Base-by-base conservation (phyloP, 2,797 vertebrate species). In the Salmo trutta region DNA sequence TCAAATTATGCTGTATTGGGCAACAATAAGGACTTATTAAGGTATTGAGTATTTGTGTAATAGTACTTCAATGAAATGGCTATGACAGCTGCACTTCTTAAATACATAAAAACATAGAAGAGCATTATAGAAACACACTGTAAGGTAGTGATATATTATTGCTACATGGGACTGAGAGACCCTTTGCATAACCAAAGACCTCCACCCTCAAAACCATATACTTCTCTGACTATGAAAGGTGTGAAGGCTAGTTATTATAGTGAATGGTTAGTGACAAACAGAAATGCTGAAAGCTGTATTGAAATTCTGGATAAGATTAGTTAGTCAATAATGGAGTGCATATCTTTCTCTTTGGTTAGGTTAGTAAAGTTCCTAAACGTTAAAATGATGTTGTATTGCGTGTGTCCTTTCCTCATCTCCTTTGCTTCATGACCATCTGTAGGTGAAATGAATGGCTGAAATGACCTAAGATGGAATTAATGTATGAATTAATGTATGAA, bases 21-120 rank as follows among this genome's bases (percentile, higher is more conserved):
- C 64, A 77, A 77, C 83, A 91, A 87, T 90, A 88, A 93, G 90
- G 88, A 88, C 90, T 88, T 89, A 73, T 64, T 53, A 65, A 47
- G 41, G 41, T 84, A 80, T 84, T 87, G 88, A 81, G 82, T 85
- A 81, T 84, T 36, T 85, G 47, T 3, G 82, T 82, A 76, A 82
- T 75, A 86, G 73, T 85, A 79, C 80, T 53, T 59, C 54, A 6
- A 53, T 33, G 77, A 73, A 75, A 81, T 75, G 71, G 51, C 82
- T 86, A 87, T 78, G 12, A 87, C 52, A 87, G 76, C 83, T 80
- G 76, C 54, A 84, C 79, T 79, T 64, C 51, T 75, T 79, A 76
- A 70, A 77, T 82, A 47, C 41, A 47, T 54, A 75, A 64, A 82
- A 84, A 87, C 83, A 85, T 78, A 47, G 10, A 47, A 47, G 10